phyloP scores from a whole-genome alignment of 1,140 invertebrate species.

The Arion vulgaris region DNA sequence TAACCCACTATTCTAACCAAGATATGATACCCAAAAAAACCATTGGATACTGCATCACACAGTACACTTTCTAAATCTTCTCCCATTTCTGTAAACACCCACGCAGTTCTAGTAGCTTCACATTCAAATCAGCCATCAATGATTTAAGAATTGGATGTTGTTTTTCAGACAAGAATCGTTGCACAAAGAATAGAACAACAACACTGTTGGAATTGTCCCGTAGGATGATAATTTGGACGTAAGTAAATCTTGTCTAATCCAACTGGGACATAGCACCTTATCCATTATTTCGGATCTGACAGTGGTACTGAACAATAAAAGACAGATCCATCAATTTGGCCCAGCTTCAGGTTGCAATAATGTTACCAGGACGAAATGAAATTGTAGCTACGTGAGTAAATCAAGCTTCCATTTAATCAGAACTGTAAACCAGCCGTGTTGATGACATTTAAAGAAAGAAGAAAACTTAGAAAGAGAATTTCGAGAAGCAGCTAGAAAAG shows the following conservation, averaged over 20 bases:
- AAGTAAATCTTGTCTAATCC: conserved; percentile 16
- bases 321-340: conserved; percentile 24
- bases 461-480: neutral
- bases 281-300: conserved; percentile 14
- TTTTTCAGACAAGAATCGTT: neutral
- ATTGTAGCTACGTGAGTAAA: conserved; percentile 30
- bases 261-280: neutral
- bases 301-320: neutral
- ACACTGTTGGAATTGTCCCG: neutral
- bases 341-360: neutral
- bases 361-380: conserved; percentile 30
- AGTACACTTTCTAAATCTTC: neutral
- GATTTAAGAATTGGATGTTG: conserved; percentile 14
- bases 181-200: neutral
- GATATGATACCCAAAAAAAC: too few species aligned
- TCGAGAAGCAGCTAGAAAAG: neutral
- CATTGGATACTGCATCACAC: too few species aligned
- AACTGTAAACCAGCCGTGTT: conserved; percentile 10
- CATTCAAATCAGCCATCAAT: neutral
- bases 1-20: too few species aligned
- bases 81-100: neutral
- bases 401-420: conserved; percentile 31
- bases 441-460: conserved; percentile 35
- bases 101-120: neutral
- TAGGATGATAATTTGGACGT: neutral